Base-by-base conservation (phyloP, 2,113 vertebrate genomes). In the Mastomys natalensis region DNA sequence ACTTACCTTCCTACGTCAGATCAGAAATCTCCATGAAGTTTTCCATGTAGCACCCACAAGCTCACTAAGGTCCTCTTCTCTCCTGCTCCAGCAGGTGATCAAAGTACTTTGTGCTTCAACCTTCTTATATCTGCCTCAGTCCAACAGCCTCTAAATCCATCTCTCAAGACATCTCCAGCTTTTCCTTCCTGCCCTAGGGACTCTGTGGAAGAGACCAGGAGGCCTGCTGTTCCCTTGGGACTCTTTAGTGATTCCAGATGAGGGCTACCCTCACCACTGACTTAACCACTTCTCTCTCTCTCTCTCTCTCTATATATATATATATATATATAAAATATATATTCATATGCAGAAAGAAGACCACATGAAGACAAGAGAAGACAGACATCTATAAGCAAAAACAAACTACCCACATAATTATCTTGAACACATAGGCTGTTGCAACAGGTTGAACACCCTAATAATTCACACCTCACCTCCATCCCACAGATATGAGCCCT, bases 401-500 rank as follows among this genome's bases (percentile, higher is more conserved):
- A 66, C 26, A 62, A 51, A 26, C 1, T 26, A 51, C 24, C 16
- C 0, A 43, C 0, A 13, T 76, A 24, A 34, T 73, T 29, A 22
- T 43, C 43, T 53, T 40, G 43, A 66, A 62, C 40, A 77, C 12
- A 43, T 12, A 45, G 43, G 17, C 66, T 48, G 62, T 60, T 34
- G 40, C 2, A 17, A 45, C 8, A 26, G 22, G 5, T 9, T 10
- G 7, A 15, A 2, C 45, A 8, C 0, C 51, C 43, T 53, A 15
- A 78, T 78, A 29, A 62, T 62, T 3, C 21, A n/a, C 31, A n/a
- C 64, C 4, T n/a, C 40, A 9, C 13, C 3, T 10, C 58, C 16
- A 0, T 24, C 37, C 74, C 6, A 0, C 0, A 8, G 19, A 15
- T 2, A 4, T 7, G 31, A 19, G 0, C 11, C n/a, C 2, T 7